Evolutionary conservation across 2,797 vertebrate species (phyloP).

Genomic region (Sebastes steindachneri): DNA sequence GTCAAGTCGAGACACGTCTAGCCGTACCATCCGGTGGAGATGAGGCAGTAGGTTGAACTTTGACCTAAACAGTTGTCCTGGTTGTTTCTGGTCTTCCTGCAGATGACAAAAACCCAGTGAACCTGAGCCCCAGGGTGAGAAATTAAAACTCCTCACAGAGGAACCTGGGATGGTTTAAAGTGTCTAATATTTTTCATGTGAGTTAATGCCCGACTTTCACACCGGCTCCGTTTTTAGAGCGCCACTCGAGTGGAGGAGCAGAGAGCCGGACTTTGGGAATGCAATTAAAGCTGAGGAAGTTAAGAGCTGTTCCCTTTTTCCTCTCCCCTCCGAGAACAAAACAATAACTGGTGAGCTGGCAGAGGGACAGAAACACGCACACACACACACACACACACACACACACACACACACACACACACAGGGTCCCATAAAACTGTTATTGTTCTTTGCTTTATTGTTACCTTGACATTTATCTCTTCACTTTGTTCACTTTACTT

Average conservation of each 20-base stretch:
- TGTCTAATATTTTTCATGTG: conserved; percentile 4
- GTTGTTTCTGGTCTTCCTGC: neutral
- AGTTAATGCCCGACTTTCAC: conserved; percentile 17
- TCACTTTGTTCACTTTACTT: conserved; percentile 22
- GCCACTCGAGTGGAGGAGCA: conserved; percentile 24
- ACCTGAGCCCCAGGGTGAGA: neutral
- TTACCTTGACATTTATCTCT: conserved; percentile 47
- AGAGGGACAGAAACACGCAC: neutral
- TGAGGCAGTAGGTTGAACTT: neutral
- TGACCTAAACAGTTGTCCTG: neutral
- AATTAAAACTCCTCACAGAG: neutral
- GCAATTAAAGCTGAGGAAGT: conserved; percentile 56
- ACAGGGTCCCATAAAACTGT: neutral
- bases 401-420: neutral
- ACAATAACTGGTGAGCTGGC: conserved; percentile 24
- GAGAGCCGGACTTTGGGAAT: conserved; percentile 12
- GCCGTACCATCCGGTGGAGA: too few relatives aligned
- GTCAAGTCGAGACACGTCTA: too few relatives aligned
- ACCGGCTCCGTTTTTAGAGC: conserved; percentile 7
- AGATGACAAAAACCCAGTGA: neutral
- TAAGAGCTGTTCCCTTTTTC: conserved; percentile 20
- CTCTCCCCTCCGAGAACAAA: conserved; percentile 30
- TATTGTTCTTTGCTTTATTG: conserved; percentile 40
- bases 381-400: neutral
- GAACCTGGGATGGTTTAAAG: neutral